These are phyloP conservation scores for Bombylius discolor DNA, from an alignment of 2,888 invertebrate species.

Conservation along the genomic window DNA sequence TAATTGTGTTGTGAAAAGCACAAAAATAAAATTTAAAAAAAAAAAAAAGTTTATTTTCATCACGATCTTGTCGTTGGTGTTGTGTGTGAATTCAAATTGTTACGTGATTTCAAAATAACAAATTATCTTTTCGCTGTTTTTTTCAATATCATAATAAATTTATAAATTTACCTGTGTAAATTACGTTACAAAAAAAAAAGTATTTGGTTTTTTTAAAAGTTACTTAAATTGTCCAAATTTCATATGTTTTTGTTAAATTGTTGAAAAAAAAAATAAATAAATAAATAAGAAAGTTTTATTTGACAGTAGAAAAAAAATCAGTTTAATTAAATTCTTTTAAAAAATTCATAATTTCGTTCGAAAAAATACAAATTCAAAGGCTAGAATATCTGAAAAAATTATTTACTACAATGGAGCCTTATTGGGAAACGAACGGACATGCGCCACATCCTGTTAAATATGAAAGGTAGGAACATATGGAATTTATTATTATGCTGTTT, in stretches of 20 bases:
- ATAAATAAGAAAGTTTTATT: background rate
- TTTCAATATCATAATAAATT: too few relatives aligned
- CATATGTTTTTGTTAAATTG: background rate
- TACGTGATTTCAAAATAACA: too few relatives aligned
- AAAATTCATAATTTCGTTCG: too few relatives aligned
- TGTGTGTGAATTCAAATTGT: background rate
- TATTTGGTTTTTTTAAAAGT: too few relatives aligned
- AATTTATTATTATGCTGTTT: background rate
- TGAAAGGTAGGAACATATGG: conserved; percentile 25
- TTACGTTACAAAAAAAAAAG: too few relatives aligned
- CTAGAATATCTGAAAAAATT: background rate
- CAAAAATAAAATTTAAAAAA: background rate
- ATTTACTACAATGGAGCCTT: conserved; percentile 29
- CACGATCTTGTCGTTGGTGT: background rate
- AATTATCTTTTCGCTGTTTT: too few relatives aligned
- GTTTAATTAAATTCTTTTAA: too few relatives aligned
- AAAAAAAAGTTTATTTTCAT: background rate
- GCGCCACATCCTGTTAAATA: conserved; percentile 37
- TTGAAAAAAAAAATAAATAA: background rate
- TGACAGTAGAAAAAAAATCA: background rate
- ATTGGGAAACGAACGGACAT: conserved; percentile 37
- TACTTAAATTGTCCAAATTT: too few relatives aligned
- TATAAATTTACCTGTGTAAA: too few relatives aligned
- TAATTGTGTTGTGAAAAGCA: background rate
- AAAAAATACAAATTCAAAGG: too few relatives aligned